A percentile compares a stretch with the other conserved stretches of the same genome.
These are phyloP conservation scores for Nemotelus pantherinus DNA, from an alignment of 2,888 invertebrate species.

Conservation along the genomic window DNA sequence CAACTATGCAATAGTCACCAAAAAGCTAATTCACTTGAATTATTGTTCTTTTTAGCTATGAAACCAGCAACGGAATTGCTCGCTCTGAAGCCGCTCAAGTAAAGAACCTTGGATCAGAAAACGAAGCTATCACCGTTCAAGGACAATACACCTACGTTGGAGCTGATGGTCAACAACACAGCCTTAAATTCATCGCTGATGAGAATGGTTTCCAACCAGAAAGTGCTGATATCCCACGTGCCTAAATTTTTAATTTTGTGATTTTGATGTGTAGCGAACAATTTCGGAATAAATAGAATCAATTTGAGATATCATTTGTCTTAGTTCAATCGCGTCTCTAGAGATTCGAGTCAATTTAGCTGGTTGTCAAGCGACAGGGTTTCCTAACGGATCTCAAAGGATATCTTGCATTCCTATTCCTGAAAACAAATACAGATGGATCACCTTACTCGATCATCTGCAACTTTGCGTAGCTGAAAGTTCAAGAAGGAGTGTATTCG, in stretches of 20 bases:
- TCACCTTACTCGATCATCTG: too few relatives aligned
- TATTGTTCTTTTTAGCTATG: slow-evolving; percentile 60
- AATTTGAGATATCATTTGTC: too few relatives aligned
- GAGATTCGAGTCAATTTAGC: too few relatives aligned
- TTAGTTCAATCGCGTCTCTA: too few relatives aligned
- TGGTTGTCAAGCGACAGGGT: too few relatives aligned
- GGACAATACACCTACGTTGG: slow-evolving; percentile 69
- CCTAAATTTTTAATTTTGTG: slow-evolving; percentile 51
- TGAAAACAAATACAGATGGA: too few relatives aligned
- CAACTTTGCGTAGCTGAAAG: too few relatives aligned
- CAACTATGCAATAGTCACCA: too few relatives aligned
- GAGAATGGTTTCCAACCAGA: slow-evolving; percentile 65
- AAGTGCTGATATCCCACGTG: slow-evolving; percentile 66
- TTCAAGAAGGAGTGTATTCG: too few relatives aligned
- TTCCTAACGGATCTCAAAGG: too few relatives aligned
- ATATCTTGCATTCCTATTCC: too few relatives aligned
- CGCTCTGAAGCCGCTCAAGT: slow-evolving; percentile 67
- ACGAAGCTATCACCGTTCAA: slow-evolving; percentile 66
- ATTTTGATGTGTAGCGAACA: background rate
- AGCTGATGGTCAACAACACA: slow-evolving; percentile 69
- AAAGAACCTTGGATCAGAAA: slow-evolving; percentile 67
- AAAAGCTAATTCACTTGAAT: too few relatives aligned
- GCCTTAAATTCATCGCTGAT: slow-evolving; percentile 66
- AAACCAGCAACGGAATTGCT: slow-evolving; percentile 68
- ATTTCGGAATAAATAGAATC: slow-evolving; percentile 4